A percentile compares a stretch with the other conserved stretches of the same genome.
phyloP scores from a whole-genome alignment of 2,113 vertebrate species.

The Caretta caretta region DNA sequence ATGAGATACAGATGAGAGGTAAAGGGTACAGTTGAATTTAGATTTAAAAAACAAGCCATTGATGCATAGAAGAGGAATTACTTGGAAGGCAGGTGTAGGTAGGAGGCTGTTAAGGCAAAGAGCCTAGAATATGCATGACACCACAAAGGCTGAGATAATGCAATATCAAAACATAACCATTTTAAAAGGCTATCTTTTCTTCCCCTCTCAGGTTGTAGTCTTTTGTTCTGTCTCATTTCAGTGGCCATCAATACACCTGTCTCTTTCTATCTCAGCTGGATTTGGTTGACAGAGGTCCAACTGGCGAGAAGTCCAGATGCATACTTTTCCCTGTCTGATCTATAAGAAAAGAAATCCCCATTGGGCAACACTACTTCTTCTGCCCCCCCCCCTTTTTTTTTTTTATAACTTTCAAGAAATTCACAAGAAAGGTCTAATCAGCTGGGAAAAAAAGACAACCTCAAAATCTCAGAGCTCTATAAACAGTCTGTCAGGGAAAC shows the following conservation, averaged over 20 bases:
- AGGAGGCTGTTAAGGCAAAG: constrained; percentile 42
- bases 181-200: constrained; percentile 44
- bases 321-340: constrained; percentile 18
- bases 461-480: constrained; percentile 10
- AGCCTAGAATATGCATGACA: constrained; percentile 17
- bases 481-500: constrained; percentile 33
- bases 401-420: constrained; percentile 22
- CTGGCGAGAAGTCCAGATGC: not conserved
- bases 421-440: constrained; percentile 60
- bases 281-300: not conserved
- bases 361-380: not conserved
- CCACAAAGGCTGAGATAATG: constrained; percentile 33
- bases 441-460: constrained; percentile 47
- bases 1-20: constrained; percentile 38
- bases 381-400: not conserved
- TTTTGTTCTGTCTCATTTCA: constrained; percentile 51
- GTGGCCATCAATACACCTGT: constrained; percentile 14
- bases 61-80: constrained; percentile 30
- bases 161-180: not conserved
- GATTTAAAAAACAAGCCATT: constrained; percentile 37
- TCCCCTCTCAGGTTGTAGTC: constrained; percentile 14
- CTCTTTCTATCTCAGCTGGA: constrained; percentile 25
- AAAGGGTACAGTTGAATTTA: constrained; percentile 39
- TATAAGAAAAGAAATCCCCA: constrained; percentile 4
- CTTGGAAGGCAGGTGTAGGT: constrained; percentile 34